Conservation (phyloP, 2,888 invertebrate genomes). For the Choristoneura rosaceana region DNA sequence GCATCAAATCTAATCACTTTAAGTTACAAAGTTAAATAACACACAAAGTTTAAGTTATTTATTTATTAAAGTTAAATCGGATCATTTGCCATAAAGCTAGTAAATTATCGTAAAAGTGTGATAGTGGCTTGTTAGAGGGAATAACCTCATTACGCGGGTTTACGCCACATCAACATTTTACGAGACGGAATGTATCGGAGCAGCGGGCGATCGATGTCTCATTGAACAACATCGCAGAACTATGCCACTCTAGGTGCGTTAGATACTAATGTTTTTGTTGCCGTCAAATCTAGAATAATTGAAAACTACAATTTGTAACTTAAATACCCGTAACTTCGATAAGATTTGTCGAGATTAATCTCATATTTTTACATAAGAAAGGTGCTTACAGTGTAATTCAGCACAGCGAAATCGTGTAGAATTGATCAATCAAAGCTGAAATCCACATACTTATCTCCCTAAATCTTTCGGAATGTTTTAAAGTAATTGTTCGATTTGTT, state of each 20-base stretch:
- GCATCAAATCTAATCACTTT: conserved; percentile 20
- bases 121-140: conserved; percentile 74
- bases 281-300: too few species aligned
- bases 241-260: conserved; percentile 2
- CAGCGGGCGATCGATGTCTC: conserved; percentile 29
- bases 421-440: too few species aligned
- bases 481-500: too few species aligned
- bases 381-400: too few species aligned
- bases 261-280: not conserved
- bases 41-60: too few species aligned
- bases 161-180: conserved; percentile 72
- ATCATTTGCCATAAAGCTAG: conserved; percentile 54
- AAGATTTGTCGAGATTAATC: too few species aligned
- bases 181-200: conserved; percentile 59
- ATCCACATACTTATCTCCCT: too few species aligned
- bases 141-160: conserved; percentile 73
- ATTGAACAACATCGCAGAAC: conserved; percentile 12
- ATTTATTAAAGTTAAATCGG: conserved; percentile 53
- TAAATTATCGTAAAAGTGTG: conserved; percentile 70
- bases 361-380: too few species aligned
- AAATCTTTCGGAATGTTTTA: too few species aligned
- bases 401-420: too few species aligned
- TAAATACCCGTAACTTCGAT: too few species aligned
- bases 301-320: too few species aligned
- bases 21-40: conserved; percentile 48